Conservation (phyloP, 2,113 vertebrate genomes). For the Carassius auratus region DNA sequence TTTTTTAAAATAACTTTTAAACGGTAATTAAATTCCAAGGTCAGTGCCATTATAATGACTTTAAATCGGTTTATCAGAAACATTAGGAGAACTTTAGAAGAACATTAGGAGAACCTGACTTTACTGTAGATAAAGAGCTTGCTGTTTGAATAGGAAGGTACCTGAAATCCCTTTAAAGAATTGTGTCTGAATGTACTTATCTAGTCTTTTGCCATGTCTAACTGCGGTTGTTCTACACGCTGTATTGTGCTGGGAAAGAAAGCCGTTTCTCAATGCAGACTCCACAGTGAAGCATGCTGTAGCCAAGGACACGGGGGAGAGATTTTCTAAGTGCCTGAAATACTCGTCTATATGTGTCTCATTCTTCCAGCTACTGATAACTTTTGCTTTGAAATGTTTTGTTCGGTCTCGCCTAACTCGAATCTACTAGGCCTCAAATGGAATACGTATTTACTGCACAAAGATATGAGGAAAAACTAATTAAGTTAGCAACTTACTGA, state of each 20-base stretch:
- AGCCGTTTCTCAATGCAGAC: conserved; percentile 64
- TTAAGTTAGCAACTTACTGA: neutral
- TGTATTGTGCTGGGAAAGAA: conserved; percentile 56
- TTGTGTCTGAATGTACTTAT: conserved; percentile 69
- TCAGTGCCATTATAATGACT: conserved; percentile 10
- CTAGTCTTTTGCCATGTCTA: conserved; percentile 64
- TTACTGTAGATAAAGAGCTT: conserved; percentile 67
- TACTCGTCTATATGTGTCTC: conserved; percentile 50
- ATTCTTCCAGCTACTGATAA: conserved; percentile 28
- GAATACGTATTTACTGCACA: neutral
- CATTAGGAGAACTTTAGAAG: neutral
- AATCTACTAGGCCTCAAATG: neutral
- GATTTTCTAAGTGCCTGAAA: conserved; percentile 81
- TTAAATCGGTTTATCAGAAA: conserved; percentile 34
- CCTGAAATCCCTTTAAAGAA: conserved; percentile 74
- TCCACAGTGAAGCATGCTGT: conserved; percentile 72
- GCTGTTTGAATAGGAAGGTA: conserved; percentile 66
- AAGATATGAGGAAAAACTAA: neutral
- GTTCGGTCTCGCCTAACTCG: conserved; percentile 13
- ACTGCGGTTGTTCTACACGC: conserved; percentile 52
- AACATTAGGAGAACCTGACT: conserved; percentile 34
- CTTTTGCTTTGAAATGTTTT: conserved; percentile 1
- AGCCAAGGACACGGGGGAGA: conserved; percentile 75
- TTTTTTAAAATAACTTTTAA: neutral
- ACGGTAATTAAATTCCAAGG: conserved; percentile 5